Evolutionary conservation across 2,113 vertebrate genomes (phyloP).

Genomic region (Psittacula cyanocephala): DNA sequence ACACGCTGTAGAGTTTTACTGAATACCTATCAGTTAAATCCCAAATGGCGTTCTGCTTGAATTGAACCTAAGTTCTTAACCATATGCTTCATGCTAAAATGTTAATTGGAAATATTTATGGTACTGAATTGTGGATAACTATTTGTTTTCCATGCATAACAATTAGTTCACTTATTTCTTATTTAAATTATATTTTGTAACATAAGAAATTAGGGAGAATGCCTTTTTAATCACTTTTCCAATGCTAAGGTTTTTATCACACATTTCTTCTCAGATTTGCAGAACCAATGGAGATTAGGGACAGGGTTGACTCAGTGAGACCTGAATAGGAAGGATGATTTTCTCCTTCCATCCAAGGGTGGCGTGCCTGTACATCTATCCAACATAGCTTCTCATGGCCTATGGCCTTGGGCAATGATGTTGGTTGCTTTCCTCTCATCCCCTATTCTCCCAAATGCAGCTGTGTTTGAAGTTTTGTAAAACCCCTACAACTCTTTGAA

Average conservation of each 20-base stretch:
- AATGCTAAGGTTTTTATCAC: neutral
- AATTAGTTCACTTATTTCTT: neutral
- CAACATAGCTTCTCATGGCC: neutral
- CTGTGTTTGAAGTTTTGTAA: constrained; percentile 16
- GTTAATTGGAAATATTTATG: constrained; percentile 62
- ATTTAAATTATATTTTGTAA: neutral
- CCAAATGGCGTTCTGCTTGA: constrained; percentile 62
- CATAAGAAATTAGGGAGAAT: neutral
- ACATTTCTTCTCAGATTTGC: neutral
- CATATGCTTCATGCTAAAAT: constrained; percentile 57
- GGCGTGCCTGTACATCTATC: neutral
- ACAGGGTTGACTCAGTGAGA: neutral
- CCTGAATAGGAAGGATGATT: neutral
- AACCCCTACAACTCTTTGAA: constrained; percentile 19
- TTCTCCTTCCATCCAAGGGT: neutral
- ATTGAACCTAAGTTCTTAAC: constrained; percentile 43
- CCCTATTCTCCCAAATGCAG: neutral
- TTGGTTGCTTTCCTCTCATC: neutral
- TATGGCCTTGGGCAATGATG: neutral
- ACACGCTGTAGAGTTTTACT: constrained; percentile 36
- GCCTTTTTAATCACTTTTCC: neutral
- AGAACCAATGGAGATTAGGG: neutral
- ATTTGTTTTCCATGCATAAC: constrained; percentile 4
- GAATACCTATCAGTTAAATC: constrained; percentile 66
- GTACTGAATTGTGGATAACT: neutral